Evolutionary conservation across 2,113 vertebrate genomes (phyloP).

Genomic region (Lepisosteus oculatus): DNA sequence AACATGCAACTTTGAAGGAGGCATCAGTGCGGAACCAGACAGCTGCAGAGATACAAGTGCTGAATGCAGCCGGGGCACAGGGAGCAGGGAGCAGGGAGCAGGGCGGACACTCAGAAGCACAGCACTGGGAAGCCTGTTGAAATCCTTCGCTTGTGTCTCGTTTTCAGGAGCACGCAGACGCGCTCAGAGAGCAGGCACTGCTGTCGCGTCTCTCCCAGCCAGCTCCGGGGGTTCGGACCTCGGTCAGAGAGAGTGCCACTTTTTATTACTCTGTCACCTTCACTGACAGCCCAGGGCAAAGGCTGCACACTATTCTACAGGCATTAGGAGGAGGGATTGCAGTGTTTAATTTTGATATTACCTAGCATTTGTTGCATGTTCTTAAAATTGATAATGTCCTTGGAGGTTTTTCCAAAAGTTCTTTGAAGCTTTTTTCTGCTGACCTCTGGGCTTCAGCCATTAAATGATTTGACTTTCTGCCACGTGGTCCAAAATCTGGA

Average conservation of each 20-base stretch:
- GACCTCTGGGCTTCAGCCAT: too few relatives aligned
- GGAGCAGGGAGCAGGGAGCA: not conserved
- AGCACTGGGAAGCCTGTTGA: not conserved
- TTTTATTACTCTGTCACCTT: constrained; percentile 1
- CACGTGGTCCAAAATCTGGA: too few relatives aligned
- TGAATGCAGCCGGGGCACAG: constrained; percentile 46
- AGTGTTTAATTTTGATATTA: too few relatives aligned
- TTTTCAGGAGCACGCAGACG: constrained; percentile 65
- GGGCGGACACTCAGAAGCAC: constrained; percentile 33
- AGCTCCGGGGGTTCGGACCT: constrained; percentile 44
- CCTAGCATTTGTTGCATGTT: too few relatives aligned
- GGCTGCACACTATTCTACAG: not conserved
- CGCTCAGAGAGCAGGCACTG: constrained; percentile 67
- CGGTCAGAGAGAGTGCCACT: constrained; percentile 8
- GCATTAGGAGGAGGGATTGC: not conserved
- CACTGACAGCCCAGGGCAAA: constrained; percentile 4
- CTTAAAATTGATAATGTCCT: too few relatives aligned
- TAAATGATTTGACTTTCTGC: too few relatives aligned
- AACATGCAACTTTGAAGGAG: not conserved
- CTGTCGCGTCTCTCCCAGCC: constrained; percentile 70
- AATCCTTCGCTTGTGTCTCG: constrained; percentile 41
- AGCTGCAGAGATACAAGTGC: constrained; percentile 52
- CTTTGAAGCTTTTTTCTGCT: too few relatives aligned
- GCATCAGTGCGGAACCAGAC: not conserved
- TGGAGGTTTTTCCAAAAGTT: too few relatives aligned